phyloP scores from a whole-genome alignment of 2,888 invertebrate genomes.

The Microctonus brassicae region DNA sequence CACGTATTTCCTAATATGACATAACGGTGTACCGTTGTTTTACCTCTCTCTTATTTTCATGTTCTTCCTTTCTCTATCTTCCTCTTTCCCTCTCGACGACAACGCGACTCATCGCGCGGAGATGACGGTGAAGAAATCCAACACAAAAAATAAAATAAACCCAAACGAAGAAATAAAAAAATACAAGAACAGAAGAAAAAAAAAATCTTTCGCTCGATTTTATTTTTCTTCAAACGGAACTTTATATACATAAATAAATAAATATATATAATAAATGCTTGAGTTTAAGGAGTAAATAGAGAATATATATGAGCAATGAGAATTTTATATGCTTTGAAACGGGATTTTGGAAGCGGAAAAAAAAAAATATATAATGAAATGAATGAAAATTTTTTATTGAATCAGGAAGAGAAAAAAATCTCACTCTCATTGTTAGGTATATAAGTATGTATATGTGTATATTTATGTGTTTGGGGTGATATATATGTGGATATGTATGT shows the following conservation, averaged over 20 bases:
- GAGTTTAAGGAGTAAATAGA: background rate
- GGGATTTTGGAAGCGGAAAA: conserved; percentile 42
- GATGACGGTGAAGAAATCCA: conserved; percentile 20
- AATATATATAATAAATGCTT: background rate
- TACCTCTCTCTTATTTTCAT: conserved; percentile 1
- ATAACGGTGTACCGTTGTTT: conserved; percentile 64
- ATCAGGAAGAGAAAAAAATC: conserved; percentile 14
- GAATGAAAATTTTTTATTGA: conserved; percentile 7
- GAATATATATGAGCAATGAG: conserved; percentile 30
- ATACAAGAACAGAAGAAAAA: conserved; percentile 17
- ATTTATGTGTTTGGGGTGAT: no score
- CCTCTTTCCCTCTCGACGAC: conserved; percentile 38
- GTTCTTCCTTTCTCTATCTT: background rate
- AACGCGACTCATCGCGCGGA: conserved; percentile 2
- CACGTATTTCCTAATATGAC: conserved; percentile 67
- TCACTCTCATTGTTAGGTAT: background rate
- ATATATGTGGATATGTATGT: no score
- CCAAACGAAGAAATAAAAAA: conserved; percentile 29
- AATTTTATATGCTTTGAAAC: conserved; percentile 45
- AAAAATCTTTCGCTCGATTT: background rate
- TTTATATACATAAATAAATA: conserved; percentile 7
- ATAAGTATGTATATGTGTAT: background rate
- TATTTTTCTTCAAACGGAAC: conserved; percentile 39
- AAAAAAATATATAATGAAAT: conserved; percentile 32
- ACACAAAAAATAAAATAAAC: conserved; percentile 29